phyloP scores from a whole-genome alignment of 2,113 vertebrate species.

The Erythrolamprus reginae region DNA sequence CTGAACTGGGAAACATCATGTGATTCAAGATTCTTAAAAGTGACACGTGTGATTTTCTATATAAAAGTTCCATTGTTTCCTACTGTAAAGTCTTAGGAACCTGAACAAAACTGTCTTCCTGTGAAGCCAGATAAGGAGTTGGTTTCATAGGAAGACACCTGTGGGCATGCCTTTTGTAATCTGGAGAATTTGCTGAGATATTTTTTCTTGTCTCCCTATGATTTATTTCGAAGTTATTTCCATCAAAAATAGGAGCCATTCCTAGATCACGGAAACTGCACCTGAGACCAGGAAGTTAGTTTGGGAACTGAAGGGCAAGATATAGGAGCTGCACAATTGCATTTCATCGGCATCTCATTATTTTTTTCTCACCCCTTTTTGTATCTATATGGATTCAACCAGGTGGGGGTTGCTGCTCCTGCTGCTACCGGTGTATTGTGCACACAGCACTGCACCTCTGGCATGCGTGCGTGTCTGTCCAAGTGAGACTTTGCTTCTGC shows the following conservation, averaged over 20 bases:
- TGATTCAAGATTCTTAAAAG: background rate
- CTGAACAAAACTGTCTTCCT: background rate
- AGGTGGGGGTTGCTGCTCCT: too few relatives aligned
- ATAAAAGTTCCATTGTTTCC: background rate
- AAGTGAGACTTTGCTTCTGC: too few relatives aligned
- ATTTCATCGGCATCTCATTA: background rate
- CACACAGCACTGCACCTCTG: too few relatives aligned
- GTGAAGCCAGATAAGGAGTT: background rate
- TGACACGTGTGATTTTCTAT: background rate
- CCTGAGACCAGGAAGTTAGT: background rate
- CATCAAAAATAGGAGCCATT: background rate
- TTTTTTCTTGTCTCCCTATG: background rate
- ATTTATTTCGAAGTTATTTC: background rate
- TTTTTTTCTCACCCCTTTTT: background rate
- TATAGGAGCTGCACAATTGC: background rate
- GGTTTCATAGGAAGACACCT: background rate
- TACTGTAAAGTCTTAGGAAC: background rate
- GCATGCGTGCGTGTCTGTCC: too few relatives aligned
- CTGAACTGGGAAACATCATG: background rate
- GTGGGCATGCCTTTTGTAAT: background rate
- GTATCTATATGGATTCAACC: too few relatives aligned
- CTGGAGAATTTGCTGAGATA: background rate
- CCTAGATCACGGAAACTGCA: background rate
- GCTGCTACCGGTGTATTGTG: too few relatives aligned
- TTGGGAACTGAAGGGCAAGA: background rate